Percentiles rank a stretch among this genome's conserved stretches.
These are phyloP conservation scores for Brachionus asplanchnoidis DNA, from an alignment of 1,140 invertebrate species.

Conservation along the genomic window DNA sequence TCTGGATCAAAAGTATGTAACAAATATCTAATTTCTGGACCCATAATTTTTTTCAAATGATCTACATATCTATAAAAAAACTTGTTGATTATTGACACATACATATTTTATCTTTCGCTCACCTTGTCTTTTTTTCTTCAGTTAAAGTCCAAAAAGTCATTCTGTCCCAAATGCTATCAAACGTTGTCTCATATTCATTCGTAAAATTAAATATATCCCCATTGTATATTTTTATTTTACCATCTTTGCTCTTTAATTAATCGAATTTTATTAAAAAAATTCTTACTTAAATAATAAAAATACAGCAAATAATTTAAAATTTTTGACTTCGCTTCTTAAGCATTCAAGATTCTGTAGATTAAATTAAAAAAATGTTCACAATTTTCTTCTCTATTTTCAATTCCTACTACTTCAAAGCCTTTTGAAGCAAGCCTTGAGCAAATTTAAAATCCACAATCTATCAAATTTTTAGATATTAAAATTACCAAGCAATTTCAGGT, in stretches of 20 bases:
- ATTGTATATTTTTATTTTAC: neutral
- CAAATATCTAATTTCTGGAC: neutral
- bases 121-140: neutral
- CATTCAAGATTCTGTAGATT: neutral
- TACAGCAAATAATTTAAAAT: neutral
- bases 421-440: neutral
- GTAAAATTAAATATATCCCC: neutral
- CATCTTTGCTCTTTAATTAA: neutral
- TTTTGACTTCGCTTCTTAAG: neutral
- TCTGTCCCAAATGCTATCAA: neutral
- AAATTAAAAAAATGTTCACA: neutral
- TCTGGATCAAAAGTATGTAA: neutral
- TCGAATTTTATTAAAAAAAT: too few relatives aligned
- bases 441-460: neutral
- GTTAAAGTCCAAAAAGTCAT: neutral
- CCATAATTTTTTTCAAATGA: neutral
- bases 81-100: neutral
- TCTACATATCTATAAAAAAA: neutral
- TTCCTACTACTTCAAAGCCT: neutral
- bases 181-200: neutral
- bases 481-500: neutral
- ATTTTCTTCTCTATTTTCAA: neutral
- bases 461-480: neutral
- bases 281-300: neutral
- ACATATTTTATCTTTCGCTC: too few relatives aligned